Percentiles rank a stretch among this genome's conserved stretches.
Evolutionary conservation across 2,113 vertebrate species (phyloP).

Genomic region (Neolamprologus toae): DNA sequence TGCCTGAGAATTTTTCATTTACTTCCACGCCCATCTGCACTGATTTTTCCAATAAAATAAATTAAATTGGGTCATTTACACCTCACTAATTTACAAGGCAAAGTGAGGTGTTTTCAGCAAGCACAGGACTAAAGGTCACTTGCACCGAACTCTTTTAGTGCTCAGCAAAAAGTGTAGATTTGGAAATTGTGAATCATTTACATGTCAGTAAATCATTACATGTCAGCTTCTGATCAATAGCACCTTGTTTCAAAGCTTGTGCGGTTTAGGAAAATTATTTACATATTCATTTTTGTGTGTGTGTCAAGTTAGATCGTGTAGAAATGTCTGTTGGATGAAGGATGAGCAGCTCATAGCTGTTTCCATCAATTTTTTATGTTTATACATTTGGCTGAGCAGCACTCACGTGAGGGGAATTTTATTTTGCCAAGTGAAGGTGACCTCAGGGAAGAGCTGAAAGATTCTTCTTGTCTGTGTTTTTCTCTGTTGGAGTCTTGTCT

Average conservation of each 20-base stretch:
- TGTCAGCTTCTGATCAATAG: conserved; percentile 16
- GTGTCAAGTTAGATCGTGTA: conserved; percentile 8
- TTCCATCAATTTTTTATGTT: conserved; percentile 40
- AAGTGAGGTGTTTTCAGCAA: neutral
- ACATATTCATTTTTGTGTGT: neutral
- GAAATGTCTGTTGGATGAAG: neutral
- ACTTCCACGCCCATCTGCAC: neutral
- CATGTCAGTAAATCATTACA: neutral
- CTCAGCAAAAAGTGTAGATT: neutral
- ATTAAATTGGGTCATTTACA: neutral
- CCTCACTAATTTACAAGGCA: neutral
- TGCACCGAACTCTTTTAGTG: neutral
- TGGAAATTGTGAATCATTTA: conserved; percentile 17
- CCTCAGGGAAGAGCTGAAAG: conserved; percentile 15
- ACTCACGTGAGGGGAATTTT: conserved; percentile 20
- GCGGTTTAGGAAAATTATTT: conserved; percentile 19
- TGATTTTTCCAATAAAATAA: neutral
- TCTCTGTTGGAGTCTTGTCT: neutral
- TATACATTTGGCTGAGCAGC: neutral
- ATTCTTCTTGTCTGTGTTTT: conserved; percentile 1
- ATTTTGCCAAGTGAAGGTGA: conserved; percentile 3
- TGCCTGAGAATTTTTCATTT: neutral
- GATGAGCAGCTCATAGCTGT: conserved; percentile 17
- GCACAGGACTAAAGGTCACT: neutral
- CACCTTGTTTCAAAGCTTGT: conserved; percentile 18